These are phyloP conservation scores for Lanistes nyassanus DNA, from an alignment of 1,140 invertebrate genomes.

Conservation along the genomic window DNA sequence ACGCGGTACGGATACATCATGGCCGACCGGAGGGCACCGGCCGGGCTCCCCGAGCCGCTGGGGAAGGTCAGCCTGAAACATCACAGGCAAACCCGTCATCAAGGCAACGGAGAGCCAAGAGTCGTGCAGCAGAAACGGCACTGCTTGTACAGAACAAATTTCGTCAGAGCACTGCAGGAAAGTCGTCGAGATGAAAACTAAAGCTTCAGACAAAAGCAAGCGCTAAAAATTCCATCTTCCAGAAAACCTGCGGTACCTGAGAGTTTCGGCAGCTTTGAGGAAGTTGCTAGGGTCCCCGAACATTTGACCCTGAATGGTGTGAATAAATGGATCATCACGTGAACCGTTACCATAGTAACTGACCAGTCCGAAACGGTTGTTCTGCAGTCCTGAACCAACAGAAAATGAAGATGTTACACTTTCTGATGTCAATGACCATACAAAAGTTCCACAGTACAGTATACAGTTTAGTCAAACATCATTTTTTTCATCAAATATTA, in stretches of 20 bases:
- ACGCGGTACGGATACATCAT: constrained; percentile 82
- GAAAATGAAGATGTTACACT: not conserved
- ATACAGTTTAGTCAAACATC: too few species aligned
- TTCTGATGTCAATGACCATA: too few species aligned
- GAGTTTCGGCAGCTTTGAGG: constrained; percentile 53
- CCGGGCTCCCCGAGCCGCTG: constrained; percentile 55
- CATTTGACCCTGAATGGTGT: constrained; percentile 67
- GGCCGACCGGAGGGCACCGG: constrained; percentile 80
- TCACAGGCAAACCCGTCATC: too few species aligned
- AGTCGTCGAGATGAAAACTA: too few species aligned
- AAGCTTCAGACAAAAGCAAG: too few species aligned
- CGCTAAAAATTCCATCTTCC: too few species aligned
- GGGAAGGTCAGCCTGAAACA: constrained; percentile 25
- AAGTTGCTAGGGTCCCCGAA: constrained; percentile 62
- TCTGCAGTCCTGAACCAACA: constrained; percentile 47
- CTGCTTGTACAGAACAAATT: too few species aligned
- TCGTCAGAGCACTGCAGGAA: not conserved
- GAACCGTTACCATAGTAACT: constrained; percentile 81
- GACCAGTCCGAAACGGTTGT: constrained; percentile 79
- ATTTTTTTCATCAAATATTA: too few species aligned
- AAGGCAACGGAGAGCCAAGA: too few species aligned
- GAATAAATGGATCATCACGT: constrained; percentile 75
- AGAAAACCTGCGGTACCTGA: constrained; percentile 38
- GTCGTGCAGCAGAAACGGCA: too few species aligned
- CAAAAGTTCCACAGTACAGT: too few species aligned